These are phyloP conservation scores for Xiphophorus birchmanni DNA, from an alignment of 2,797 vertebrate species.

Conservation along the genomic window DNA sequence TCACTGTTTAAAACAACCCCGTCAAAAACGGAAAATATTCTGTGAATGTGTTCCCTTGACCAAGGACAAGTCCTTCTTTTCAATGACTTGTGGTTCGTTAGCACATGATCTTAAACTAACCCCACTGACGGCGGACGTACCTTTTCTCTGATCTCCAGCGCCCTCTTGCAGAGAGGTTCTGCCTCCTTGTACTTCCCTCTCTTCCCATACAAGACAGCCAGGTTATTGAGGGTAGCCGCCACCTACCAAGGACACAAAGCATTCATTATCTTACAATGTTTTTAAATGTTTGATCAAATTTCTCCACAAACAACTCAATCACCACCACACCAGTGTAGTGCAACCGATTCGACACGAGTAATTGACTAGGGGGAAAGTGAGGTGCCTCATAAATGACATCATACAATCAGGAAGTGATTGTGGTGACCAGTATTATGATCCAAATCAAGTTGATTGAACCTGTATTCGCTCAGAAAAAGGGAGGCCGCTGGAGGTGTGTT, in stretches of 20 bases:
- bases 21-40: too few species aligned
- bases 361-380: conserved; percentile 15
- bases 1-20: too few species aligned
- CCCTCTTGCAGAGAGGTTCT: conserved; percentile 86
- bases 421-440: conserved; percentile 49
- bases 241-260: conserved; percentile 80
- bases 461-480: conserved; percentile 27
- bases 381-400: background rate
- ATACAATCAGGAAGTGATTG: conserved; percentile 54
- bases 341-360: conserved; percentile 45
- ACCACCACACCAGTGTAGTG: conserved; percentile 18
- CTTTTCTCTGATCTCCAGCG: conserved; percentile 86
- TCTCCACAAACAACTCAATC: conserved; percentile 23
- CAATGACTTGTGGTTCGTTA: background rate
- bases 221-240: conserved; percentile 90
- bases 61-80: background rate
- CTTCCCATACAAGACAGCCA: conserved; percentile 91
- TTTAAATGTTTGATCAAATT: conserved; percentile 2
- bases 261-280: background rate
- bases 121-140: conserved; percentile 60
- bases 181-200: conserved; percentile 92
- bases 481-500: conserved; percentile 33
- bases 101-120: background rate
- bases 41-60: too few species aligned
- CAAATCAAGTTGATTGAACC: conserved; percentile 42